Evolutionary conservation across 2,888 invertebrate genomes (phyloP).

Genomic region (Ophion slaviceki): DNA sequence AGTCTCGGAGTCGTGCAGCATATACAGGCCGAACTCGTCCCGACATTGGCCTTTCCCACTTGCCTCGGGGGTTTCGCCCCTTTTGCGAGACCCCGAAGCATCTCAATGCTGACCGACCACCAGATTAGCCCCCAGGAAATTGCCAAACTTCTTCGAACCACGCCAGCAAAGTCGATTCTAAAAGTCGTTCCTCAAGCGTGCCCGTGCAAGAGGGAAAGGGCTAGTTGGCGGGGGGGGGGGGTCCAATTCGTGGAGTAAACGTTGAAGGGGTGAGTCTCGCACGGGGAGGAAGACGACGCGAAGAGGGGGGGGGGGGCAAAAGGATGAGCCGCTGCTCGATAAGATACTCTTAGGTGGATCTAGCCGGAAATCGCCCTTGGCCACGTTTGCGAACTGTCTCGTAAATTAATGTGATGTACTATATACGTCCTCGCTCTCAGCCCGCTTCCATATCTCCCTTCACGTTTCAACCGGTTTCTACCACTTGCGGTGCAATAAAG

Average conservation of each 20-base stretch:
- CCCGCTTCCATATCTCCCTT: slow-evolving; percentile 3
- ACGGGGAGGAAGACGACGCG: background rate
- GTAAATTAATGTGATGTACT: slow-evolving; percentile 76
- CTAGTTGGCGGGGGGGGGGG: background rate
- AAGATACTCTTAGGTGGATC: slow-evolving; percentile 60
- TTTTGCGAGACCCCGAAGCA: slow-evolving; percentile 77
- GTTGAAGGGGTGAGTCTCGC: slow-evolving; percentile 14
- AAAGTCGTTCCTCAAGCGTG: slow-evolving; percentile 81
- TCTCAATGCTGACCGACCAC: slow-evolving; percentile 83
- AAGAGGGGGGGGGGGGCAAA: slow-evolving; percentile 14
- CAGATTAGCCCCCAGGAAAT: slow-evolving; percentile 83
- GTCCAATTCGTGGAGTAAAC: no score
- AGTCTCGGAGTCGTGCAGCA: slow-evolving; percentile 48
- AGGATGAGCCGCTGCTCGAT: slow-evolving; percentile 32
- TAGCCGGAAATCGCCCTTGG: slow-evolving; percentile 50
- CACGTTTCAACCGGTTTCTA: background rate
- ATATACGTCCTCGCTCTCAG: slow-evolving; percentile 3
- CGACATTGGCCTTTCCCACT: slow-evolving; percentile 55
- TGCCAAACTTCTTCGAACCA: slow-evolving; percentile 82
- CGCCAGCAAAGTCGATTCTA: slow-evolving; percentile 80
- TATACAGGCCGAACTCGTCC: slow-evolving; percentile 53
- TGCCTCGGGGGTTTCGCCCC: slow-evolving; percentile 58
- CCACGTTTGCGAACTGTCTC: slow-evolving; percentile 73
- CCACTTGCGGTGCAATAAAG: background rate
- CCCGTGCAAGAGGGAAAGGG: slow-evolving; percentile 24